Conservation (phyloP, 2,113 vertebrate species). For the Mystacornis crossleyi region DNA sequence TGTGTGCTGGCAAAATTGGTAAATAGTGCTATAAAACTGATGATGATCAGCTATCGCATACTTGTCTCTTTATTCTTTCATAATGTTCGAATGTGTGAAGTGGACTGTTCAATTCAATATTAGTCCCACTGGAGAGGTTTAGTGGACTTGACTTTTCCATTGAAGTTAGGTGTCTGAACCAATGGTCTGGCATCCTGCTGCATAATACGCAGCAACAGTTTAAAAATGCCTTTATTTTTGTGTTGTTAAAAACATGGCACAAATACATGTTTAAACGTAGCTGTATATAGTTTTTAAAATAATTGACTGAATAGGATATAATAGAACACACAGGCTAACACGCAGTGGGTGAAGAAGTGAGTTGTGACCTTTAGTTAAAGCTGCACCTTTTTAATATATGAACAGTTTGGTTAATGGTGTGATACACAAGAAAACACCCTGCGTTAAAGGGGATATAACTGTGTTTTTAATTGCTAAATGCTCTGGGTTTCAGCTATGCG, state of each 20-base stretch:
- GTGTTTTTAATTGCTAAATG: slow-evolving; percentile 30
- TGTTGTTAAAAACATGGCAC: slow-evolving; percentile 53
- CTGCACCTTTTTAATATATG: slow-evolving; percentile 32
- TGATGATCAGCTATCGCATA: background rate
- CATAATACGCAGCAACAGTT: background rate
- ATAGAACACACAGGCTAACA: slow-evolving; percentile 54
- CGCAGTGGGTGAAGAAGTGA: slow-evolving; percentile 37
- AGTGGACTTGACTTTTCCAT: background rate
- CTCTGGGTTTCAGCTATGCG: slow-evolving; percentile 48
- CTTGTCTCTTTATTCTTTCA: background rate
- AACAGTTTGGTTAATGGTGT: background rate
- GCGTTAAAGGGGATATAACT: slow-evolving; percentile 52
- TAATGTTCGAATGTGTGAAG: background rate
- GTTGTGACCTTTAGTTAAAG: slow-evolving; percentile 53
- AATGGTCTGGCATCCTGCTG: slow-evolving; percentile 29
- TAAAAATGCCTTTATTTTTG: slow-evolving; percentile 57
- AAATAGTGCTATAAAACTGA: background rate
- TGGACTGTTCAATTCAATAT: background rate
- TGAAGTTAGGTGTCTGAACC: background rate
- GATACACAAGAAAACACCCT: background rate
- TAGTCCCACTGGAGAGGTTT: background rate
- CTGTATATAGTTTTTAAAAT: slow-evolving; percentile 71
- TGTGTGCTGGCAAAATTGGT: background rate
- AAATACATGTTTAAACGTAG: slow-evolving; percentile 64
- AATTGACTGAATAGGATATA: slow-evolving; percentile 24